Evolutionary conservation across 2,113 vertebrate species (phyloP).

Genomic region (Lophotis ruficrista): DNA sequence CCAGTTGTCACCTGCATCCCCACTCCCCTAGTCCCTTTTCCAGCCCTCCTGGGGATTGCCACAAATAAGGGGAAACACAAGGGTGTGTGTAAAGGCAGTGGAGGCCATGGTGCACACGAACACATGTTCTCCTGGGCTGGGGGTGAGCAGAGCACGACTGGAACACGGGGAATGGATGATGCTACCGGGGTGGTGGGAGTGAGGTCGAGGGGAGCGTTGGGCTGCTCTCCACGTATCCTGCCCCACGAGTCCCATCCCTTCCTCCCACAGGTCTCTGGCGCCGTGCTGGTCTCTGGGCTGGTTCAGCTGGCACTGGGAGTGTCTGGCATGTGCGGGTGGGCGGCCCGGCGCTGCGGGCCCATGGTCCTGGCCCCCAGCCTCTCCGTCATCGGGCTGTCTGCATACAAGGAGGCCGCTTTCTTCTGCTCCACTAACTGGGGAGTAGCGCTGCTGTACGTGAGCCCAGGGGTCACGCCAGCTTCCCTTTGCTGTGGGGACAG

Average conservation of each 20-base stretch:
- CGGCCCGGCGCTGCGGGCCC: slow-evolving; percentile 73
- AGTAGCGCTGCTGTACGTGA: slow-evolving; percentile 80
- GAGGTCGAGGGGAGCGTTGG: not conserved
- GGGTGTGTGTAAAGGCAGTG: not conserved
- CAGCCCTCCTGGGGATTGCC: not conserved
- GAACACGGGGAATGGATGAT: accelerated
- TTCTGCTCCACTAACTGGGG: slow-evolving; percentile 85
- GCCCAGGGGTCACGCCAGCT: not conserved
- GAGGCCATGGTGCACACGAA: accelerated
- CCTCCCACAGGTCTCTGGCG: slow-evolving; percentile 76
- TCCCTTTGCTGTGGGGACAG: not conserved
- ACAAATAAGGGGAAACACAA: not conserved
- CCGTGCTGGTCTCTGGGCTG: slow-evolving; percentile 78
- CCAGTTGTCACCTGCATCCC: not conserved
- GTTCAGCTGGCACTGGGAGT: slow-evolving; percentile 77
- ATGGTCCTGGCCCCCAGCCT: slow-evolving; percentile 85
- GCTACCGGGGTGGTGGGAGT: not conserved
- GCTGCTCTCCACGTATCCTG: not conserved
- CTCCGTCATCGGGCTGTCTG: slow-evolving; percentile 82
- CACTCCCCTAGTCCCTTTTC: not conserved
- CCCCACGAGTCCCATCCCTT: not conserved
- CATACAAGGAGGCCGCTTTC: slow-evolving; percentile 82
- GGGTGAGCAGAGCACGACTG: accelerated
- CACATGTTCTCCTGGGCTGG: not conserved
- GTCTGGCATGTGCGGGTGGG: slow-evolving; percentile 71